Percentiles rank a stretch among this genome's conserved stretches.
Evolutionary conservation across 2,797 vertebrate species (phyloP).

Genomic region (Gymnothorax reevesii): DNA sequence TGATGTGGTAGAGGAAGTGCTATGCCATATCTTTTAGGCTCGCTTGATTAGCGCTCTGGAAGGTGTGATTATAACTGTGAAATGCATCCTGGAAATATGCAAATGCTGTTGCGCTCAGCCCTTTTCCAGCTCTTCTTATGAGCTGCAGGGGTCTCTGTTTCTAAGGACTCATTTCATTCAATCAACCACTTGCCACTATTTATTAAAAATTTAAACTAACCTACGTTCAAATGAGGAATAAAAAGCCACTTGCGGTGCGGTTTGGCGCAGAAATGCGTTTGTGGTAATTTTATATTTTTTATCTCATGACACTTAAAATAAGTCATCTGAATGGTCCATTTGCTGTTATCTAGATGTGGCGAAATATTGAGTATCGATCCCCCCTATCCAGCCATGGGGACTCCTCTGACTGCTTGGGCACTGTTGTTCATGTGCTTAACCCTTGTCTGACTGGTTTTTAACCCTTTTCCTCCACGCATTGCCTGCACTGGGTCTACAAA

Average conservation of each 20-base stretch:
- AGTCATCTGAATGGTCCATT: too few species aligned
- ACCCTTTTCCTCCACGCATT: too few species aligned
- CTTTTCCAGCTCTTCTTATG: background rate
- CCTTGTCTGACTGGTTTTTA: too few species aligned
- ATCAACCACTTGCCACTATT: background rate
- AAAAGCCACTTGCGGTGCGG: background rate
- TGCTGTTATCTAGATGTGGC: too few species aligned
- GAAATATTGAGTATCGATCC: background rate
- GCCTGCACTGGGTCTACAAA: too few species aligned
- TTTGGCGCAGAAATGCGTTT: background rate
- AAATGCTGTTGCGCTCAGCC: background rate
- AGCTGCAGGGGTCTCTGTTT: background rate
- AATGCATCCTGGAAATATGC: background rate
- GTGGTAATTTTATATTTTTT: background rate
- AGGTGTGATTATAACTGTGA: background rate
- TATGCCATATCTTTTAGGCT: background rate
- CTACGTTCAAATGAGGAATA: background rate
- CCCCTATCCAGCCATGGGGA: background rate
- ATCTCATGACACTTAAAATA: background rate
- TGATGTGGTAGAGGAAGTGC: background rate
- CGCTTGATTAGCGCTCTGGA: background rate
- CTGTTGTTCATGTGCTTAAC: too few species aligned
- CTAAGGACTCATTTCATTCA: background rate
- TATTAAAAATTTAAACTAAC: background rate
- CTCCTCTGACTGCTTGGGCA: background rate